Evolutionary conservation across 2,888 invertebrate species (phyloP).

Genomic region (Pristionchus entomophagus): DNA sequence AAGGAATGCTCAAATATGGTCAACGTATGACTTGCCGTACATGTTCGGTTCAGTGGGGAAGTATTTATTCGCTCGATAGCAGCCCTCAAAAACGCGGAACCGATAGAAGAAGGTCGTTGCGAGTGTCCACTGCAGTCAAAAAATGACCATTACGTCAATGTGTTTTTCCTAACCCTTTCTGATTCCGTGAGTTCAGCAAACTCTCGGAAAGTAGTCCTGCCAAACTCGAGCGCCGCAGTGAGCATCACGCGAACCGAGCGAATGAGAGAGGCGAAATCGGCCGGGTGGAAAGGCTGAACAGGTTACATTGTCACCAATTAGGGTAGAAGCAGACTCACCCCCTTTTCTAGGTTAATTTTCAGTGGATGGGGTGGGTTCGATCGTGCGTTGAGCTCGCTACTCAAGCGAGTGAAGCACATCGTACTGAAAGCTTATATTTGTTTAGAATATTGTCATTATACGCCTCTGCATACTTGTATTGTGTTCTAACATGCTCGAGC

Average conservation of each 20-base stretch:
- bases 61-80: background rate
- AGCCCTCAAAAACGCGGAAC: background rate
- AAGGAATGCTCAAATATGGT: background rate
- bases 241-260: background rate
- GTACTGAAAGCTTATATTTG: background rate
- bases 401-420: background rate
- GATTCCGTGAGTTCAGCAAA: background rate
- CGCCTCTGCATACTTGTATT: background rate
- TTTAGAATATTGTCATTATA: background rate
- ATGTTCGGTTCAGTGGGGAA: background rate
- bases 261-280: background rate
- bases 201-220: background rate
- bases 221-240: background rate
- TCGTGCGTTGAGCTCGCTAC: background rate
- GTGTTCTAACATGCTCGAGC: background rate
- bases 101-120: background rate
- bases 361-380: background rate
- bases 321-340: background rate
- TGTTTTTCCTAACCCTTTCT: background rate
- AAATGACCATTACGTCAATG: too few species aligned
- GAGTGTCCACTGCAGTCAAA: background rate
- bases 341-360: background rate
- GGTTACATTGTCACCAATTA: background rate
- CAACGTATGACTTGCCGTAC: background rate
- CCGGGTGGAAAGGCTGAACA: background rate